phyloP scores from a whole-genome alignment of 2,113 vertebrate genomes.

The Patagioenas fasciata region DNA sequence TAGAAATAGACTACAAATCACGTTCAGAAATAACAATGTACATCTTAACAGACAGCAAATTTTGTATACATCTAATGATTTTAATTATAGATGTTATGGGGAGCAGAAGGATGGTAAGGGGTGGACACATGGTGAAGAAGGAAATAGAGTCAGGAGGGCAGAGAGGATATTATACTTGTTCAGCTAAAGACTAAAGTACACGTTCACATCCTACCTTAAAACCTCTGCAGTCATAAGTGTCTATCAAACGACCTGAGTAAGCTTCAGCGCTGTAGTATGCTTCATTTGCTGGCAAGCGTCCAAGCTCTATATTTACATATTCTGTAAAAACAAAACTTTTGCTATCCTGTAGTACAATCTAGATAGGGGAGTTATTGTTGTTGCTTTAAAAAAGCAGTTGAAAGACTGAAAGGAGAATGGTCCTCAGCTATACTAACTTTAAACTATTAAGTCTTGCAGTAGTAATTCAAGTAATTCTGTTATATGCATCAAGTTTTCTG shows the following conservation, averaged over 20 bases:
- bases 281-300: neutral
- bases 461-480: neutral
- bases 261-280: neutral
- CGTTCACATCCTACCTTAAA: neutral
- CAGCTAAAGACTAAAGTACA: neutral
- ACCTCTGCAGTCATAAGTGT: neutral
- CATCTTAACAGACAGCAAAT: neutral
- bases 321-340: neutral
- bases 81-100: rapidly evolving
- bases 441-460: neutral
- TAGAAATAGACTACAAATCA: neutral
- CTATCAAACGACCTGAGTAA: neutral
- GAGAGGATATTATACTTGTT: neutral
- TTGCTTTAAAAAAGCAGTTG: neutral
- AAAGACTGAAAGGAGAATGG: neutral
- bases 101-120: rapidly evolving
- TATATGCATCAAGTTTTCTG: neutral
- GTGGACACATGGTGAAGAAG: neutral
- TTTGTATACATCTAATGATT: neutral
- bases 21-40: neutral
- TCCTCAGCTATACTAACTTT: neutral
- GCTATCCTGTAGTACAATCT: neutral
- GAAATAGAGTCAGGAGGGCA: neutral
- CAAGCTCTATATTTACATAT: neutral
- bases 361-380: neutral